These are phyloP conservation scores for Thymelicus acteon DNA, from an alignment of 2,888 invertebrate genomes.

Conservation along the genomic window DNA sequence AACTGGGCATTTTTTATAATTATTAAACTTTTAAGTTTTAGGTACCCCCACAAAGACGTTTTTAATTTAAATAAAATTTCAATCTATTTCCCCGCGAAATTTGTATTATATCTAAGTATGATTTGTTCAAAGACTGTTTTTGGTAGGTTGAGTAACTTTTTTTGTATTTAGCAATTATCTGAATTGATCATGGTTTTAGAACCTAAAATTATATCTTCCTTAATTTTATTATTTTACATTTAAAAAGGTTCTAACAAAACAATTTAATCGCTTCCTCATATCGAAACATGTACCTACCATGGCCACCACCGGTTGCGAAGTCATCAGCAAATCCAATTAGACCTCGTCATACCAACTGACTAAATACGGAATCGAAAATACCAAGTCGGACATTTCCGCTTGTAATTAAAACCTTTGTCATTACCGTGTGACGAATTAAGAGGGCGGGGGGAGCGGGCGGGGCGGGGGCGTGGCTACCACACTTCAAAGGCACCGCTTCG, in stretches of 20 bases:
- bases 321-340: conserved; percentile 29
- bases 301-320: conserved; percentile 13
- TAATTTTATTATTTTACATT: not conserved
- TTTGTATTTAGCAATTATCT: not conserved
- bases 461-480: conserved; percentile 67
- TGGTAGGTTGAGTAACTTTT: too few species aligned
- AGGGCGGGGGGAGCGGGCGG: conserved; percentile 60
- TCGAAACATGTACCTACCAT: not conserved
- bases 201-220: not conserved
- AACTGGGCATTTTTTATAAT: too few species aligned
- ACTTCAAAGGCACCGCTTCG: conserved; percentile 77
- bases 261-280: not conserved
- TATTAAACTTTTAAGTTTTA: too few species aligned
- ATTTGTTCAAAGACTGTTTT: too few species aligned
- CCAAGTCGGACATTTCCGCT: conserved; percentile 53
- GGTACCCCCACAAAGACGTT: too few species aligned
- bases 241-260: too few species aligned
- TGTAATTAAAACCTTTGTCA: conserved; percentile 81
- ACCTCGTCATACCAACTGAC: conserved; percentile 27
- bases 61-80: too few species aligned
- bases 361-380: conserved; percentile 38
- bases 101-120: too few species aligned
- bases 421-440: conserved; percentile 80
- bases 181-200: not conserved
- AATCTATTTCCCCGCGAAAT: too few species aligned